phyloP scores from a whole-genome alignment of 2,888 invertebrate species.

The Eupithecia vulgata region DNA sequence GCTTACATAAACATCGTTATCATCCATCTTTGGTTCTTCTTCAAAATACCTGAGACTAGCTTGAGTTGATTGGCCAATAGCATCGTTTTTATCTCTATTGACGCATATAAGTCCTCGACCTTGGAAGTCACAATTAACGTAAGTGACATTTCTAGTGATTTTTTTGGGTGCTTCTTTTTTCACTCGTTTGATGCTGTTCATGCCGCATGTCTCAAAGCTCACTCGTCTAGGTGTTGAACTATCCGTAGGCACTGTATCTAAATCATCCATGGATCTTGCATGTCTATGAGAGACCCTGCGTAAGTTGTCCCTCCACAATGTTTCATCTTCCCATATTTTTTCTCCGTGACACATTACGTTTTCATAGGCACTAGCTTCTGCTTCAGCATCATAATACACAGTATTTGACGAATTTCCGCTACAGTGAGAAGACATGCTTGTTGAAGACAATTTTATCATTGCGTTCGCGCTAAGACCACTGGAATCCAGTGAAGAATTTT shows the following conservation, averaged over 20 bases:
- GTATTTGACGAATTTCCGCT: conserved; percentile 79
- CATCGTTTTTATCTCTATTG: conserved; percentile 48
- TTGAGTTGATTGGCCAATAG: conserved; percentile 48
- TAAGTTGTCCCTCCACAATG: conserved; percentile 91
- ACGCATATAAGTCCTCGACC: conserved; percentile 73
- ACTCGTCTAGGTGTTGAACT: conserved; percentile 54
- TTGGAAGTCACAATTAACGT: conserved; percentile 89
- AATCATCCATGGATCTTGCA: conserved; percentile 92
- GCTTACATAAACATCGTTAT: conserved; percentile 82
- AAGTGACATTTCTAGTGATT: conserved; percentile 89
- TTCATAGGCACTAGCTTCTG: conserved; percentile 75
- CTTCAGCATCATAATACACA: conserved; percentile 78
- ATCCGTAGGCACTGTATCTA: conserved; percentile 82
- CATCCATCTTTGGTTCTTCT: conserved; percentile 69
- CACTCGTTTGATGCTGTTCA: conserved; percentile 76
- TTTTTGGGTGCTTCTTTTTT: conserved; percentile 70
- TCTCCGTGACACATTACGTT: conserved; percentile 85
- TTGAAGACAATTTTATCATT: conserved; percentile 67
- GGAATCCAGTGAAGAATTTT: conserved; percentile 61
- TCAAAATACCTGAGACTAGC: conserved; percentile 47
- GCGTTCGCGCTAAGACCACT: conserved; percentile 58
- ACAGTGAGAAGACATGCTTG: conserved; percentile 80
- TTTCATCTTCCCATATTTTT: conserved; percentile 93
- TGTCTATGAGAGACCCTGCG: conserved; percentile 91
- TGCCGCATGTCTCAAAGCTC: conserved; percentile 63